These are phyloP conservation scores for Hoplostethus atlanticus DNA, from an alignment of 2,797 vertebrate genomes.

Conservation along the genomic window DNA sequence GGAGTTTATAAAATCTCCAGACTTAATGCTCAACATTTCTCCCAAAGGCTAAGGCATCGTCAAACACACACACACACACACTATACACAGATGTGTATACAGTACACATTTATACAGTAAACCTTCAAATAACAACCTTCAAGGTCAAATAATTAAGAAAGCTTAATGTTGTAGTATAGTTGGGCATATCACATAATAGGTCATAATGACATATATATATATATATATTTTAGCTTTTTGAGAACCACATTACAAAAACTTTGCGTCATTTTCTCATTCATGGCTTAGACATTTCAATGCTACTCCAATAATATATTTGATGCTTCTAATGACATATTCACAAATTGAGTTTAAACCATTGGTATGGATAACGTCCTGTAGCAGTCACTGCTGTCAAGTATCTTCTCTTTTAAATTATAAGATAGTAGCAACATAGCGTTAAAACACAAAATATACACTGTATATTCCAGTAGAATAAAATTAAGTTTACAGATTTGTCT, in stretches of 20 bases:
- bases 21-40: neutral
- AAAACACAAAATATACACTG: conserved; percentile 63
- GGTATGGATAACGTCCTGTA: conserved; percentile 11
- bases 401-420: conserved; percentile 46
- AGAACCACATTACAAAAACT: conserved; percentile 43
- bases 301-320: conserved; percentile 31
- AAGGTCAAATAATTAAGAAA: conserved; percentile 20
- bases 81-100: conserved; percentile 20
- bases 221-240: conserved; percentile 32
- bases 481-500: conserved; percentile 44
- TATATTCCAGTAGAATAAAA: conserved; percentile 56
- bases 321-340: neutral
- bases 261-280: conserved; percentile 35
- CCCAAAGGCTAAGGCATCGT: conserved; percentile 18
- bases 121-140: conserved; percentile 22
- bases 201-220: conserved; percentile 3
- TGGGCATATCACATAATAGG: conserved; percentile 3
- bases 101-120: conserved; percentile 39
- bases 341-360: neutral
- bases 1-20: conserved; percentile 22
- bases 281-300: conserved; percentile 35
- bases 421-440: conserved; percentile 57
- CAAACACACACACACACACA: conserved; percentile 17
- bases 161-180: neutral
- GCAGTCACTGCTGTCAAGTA: conserved; percentile 44